Evolutionary conservation across 92 coral and sea anemone genomes (phyloP).

Genomic region (Phymanthus crucifer): DNA sequence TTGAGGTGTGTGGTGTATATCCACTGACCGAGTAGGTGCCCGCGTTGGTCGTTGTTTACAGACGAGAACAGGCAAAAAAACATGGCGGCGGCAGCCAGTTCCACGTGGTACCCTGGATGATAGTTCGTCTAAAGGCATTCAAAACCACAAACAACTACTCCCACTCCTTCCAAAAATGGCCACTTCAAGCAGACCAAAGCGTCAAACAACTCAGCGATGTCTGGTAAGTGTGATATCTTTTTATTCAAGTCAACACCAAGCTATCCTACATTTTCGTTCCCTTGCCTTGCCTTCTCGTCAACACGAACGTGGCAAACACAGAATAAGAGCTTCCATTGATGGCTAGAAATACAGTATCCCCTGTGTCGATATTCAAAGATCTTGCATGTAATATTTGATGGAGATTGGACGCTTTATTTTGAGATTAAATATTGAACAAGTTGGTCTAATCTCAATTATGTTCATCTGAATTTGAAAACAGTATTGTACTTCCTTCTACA

Average conservation of each 20-base stretch:
- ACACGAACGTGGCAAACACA: background rate
- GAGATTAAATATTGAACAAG: constrained; percentile 8
- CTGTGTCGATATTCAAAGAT: constrained; percentile 6
- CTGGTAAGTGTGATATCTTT: constrained; percentile 72
- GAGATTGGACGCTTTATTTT: constrained; percentile 1
- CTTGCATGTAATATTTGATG: background rate
- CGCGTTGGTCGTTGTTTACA: constrained; percentile 66
- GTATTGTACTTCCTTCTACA: constrained; percentile 1
- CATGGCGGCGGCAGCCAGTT: constrained; percentile 48
- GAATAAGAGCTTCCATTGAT: background rate
- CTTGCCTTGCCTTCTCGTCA: background rate
- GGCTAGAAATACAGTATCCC: background rate
- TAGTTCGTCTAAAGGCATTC: constrained; percentile 33
- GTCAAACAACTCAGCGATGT: constrained; percentile 78
- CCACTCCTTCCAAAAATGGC: constrained; percentile 67
- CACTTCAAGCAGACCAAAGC: constrained; percentile 74
- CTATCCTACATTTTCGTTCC: background rate
- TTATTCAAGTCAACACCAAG: background rate
- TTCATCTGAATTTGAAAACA: background rate
- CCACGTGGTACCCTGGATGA: constrained; percentile 68
- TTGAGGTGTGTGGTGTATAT: background rate
- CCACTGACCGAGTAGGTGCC: constrained; percentile 35
- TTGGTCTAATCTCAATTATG: constrained; percentile 2
- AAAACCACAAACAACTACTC: constrained; percentile 38
- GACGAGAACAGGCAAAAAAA: constrained; percentile 39